Evolutionary conservation across 2,888 invertebrate species (phyloP), one percentile per base, ranked within the genome.

Genomic region (Agonopterix arenella): DNA sequence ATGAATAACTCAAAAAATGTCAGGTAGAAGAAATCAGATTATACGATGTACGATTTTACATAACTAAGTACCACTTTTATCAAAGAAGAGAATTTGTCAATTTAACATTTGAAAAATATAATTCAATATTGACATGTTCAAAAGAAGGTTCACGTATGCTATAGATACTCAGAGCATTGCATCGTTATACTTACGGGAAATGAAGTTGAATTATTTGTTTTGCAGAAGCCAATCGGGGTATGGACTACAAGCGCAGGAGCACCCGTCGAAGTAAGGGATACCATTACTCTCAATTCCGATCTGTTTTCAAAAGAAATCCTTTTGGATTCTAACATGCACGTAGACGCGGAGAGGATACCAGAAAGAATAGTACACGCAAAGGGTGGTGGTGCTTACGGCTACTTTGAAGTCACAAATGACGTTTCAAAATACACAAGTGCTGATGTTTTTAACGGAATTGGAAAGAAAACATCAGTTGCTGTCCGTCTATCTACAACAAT

Each of bases 321-420:
- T 11, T 44, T 48, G 18, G 53, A 53, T n/a, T 8, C 11, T 3
- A 44, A 43, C 5, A 4, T 46, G 0, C 93, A 96, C 70, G 94
- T 96, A 64, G 92, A 93, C 70, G 89, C 95, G 18, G 97, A 98
- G 76, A 91, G 97, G 51, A 97, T 97, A 64, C 97, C 98, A 0
- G 97, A 98, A 73, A 90, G 98, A 60, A 94, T 97, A 0, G 97
- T 96, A 1, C 97, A 97, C 73, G 97, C 98, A 1, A 98, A 98
- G 83, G 98, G 97, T 53, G 94, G 94, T 41, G 97, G 94, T 11
- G 95, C 95, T 1, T 94, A 93, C 70, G 95, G 94, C 1, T 94
- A 94, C 66, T 95, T 96, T 61, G 94, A 95, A 77, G 93, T 96
- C 2, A 96, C 95, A 0, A 91, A 96, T 62, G 95, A 96, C 72